Percentiles rank a stretch among this genome's conserved stretches.
phyloP scores from a whole-genome alignment of 23 tunicate species.

The Ascidia mentula region DNA sequence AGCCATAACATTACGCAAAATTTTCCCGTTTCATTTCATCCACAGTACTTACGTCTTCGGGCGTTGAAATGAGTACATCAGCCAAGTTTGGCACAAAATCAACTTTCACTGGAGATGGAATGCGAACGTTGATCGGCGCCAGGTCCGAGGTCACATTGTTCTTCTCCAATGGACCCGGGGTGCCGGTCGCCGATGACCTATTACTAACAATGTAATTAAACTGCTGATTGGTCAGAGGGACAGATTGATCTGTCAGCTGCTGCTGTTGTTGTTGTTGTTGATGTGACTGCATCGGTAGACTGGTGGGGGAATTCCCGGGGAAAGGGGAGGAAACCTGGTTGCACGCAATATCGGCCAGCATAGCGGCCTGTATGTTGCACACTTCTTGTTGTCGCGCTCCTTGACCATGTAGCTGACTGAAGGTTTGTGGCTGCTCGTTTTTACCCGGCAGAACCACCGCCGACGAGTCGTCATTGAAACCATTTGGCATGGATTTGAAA shows the following conservation, averaged over 20 bases:
- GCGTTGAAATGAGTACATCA: slow-evolving; percentile 69
- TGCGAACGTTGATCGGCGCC: slow-evolving; percentile 22
- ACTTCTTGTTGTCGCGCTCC: neutral
- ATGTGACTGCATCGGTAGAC: neutral
- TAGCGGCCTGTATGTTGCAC: neutral
- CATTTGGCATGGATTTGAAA: neutral
- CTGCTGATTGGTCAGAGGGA: neutral
- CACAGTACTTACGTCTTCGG: slow-evolving; percentile 30
- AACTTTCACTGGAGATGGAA: slow-evolving; percentile 60
- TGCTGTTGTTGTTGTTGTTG: neutral
- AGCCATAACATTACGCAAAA: too few relatives aligned
- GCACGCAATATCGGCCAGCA: neutral
- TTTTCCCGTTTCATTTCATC: too few relatives aligned
- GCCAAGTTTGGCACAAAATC: slow-evolving; percentile 31
- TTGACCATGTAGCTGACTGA: neutral
- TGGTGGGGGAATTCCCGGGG: neutral
- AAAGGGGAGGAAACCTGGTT: neutral
- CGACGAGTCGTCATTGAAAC: neutral
- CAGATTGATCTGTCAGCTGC: neutral
- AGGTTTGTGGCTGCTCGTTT: neutral
- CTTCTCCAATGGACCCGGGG: too few relatives aligned
- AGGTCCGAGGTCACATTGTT: too few relatives aligned
- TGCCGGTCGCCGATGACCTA: too few relatives aligned
- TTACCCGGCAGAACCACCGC: neutral
- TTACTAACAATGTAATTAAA: neutral